These are phyloP conservation scores for Eulithis prunata DNA, from an alignment of 2,888 invertebrate genomes.

Conservation along the genomic window DNA sequence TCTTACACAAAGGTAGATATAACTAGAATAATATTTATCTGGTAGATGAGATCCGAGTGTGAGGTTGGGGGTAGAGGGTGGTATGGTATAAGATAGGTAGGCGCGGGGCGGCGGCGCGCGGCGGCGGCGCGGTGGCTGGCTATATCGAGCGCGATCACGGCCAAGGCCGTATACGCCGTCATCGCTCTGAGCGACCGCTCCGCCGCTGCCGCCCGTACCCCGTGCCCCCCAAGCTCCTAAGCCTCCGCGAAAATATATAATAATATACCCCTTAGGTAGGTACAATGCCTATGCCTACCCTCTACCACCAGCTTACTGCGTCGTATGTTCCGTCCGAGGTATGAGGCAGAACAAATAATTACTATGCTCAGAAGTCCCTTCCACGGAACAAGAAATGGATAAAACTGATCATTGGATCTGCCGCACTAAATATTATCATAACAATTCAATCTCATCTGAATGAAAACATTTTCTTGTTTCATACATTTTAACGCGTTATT, in stretches of 20 bases:
- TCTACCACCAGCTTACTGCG: conserved; percentile 40
- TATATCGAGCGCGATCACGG: conserved; percentile 84
- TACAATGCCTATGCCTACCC: conserved; percentile 30
- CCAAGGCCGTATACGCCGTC: conserved; percentile 76
- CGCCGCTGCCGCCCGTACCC: no score
- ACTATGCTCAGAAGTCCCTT: not conserved
- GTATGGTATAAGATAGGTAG: conserved; percentile 40
- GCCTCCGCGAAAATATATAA: conserved; percentile 37
- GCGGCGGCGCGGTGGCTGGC: conserved; percentile 52
- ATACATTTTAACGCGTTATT: no score
- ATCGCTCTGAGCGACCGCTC: conserved; percentile 29
- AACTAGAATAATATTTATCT: conserved; percentile 52
- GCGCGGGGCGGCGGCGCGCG: conserved; percentile 34
- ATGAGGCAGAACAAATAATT: conserved; percentile 8
- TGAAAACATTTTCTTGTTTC: no score
- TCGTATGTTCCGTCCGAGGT: conserved; percentile 36
- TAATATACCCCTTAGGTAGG: conserved; percentile 33
- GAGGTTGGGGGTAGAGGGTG: conserved; percentile 48
- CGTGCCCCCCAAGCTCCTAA: no score
- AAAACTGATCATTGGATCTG: no score
- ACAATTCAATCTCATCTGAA: no score
- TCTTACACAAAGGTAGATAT: conserved; percentile 16
- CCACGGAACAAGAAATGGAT: not conserved
- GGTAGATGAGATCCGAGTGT: conserved; percentile 57
- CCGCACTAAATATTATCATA: no score